Conservation (phyloP, 2,888 invertebrate genomes). For the Esperia sulphurella region DNA sequence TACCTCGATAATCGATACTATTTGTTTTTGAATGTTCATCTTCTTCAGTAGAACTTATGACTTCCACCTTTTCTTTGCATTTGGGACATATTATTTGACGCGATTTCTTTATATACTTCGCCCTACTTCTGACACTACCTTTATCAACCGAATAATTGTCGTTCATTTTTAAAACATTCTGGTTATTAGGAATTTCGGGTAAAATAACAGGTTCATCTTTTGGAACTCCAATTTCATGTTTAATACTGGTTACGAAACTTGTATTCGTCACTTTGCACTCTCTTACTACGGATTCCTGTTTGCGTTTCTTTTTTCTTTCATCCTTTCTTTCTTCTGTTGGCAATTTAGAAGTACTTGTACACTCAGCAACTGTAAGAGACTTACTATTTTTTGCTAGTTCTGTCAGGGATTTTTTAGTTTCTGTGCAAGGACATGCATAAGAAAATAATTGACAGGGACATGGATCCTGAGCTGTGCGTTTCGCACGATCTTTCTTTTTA, state of each 20-base stretch:
- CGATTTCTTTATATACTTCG: conserved; percentile 28
- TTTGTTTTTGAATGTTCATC: conserved; percentile 34
- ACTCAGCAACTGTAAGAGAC: conserved; percentile 29
- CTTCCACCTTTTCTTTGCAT: conserved; percentile 53
- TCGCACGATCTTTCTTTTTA: conserved; percentile 42
- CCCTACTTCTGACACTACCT: conserved; percentile 20
- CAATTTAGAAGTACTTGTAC: conserved; percentile 35
- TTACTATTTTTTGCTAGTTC: conserved; percentile 38
- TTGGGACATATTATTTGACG: conserved; percentile 52
- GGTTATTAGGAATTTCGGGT: neutral
- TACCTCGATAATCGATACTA: conserved; percentile 26
- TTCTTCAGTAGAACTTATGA: conserved; percentile 47
- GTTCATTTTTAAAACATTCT: conserved; percentile 5
- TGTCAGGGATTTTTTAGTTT: conserved; percentile 36
- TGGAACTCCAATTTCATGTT: conserved; percentile 21
- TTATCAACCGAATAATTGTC: conserved; percentile 18
- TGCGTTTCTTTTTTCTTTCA: conserved; percentile 23
- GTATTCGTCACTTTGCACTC: conserved; percentile 42
- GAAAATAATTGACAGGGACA: conserved; percentile 64
- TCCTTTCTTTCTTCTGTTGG: conserved; percentile 16
- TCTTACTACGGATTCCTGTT: conserved; percentile 13
- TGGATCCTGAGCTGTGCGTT: conserved; percentile 42
- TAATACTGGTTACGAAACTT: conserved; percentile 19
- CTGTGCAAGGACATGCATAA: conserved; percentile 54
- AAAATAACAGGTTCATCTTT: conserved; percentile 20